Conservation (phyloP, 2,113 vertebrate genomes). For the Caranx ignobilis region DNA sequence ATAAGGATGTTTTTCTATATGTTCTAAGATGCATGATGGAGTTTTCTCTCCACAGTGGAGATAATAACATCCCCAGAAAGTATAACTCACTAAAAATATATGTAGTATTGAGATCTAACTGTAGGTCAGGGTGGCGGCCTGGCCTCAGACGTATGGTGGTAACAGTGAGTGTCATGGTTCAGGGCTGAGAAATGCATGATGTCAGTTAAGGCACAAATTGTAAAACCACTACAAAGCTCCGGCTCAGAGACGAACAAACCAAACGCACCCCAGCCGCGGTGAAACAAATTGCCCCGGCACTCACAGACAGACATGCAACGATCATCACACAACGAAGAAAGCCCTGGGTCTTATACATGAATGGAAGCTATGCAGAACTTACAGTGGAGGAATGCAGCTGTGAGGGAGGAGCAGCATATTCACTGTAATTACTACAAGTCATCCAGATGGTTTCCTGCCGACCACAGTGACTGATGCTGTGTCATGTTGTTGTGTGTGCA, state of each 20-base stretch:
- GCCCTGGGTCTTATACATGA: not conserved
- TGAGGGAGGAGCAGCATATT: conserved; percentile 44
- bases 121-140: not conserved
- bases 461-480: conserved; percentile 51
- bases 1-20: not conserved
- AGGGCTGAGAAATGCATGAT: not conserved
- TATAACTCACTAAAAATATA: not conserved
- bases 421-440: conserved; percentile 48
- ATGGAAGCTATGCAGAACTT: not conserved
- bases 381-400: conserved; percentile 23
- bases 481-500: conserved; percentile 61
- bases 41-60: not conserved
- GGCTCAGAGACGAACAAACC: not conserved
- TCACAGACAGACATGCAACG: not conserved
- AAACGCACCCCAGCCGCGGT: not conserved
- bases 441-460: conserved; percentile 49
- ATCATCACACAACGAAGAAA: conserved; percentile 10
- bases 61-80: not conserved
- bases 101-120: not conserved
- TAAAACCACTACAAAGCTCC: conserved; percentile 6
- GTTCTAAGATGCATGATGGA: not conserved
- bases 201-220: not conserved
- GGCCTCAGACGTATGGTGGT: not conserved
- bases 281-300: not conserved
- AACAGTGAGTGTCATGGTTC: not conserved